Conservation (phyloP, 2,888 invertebrate species). For the Biston betularia region DNA sequence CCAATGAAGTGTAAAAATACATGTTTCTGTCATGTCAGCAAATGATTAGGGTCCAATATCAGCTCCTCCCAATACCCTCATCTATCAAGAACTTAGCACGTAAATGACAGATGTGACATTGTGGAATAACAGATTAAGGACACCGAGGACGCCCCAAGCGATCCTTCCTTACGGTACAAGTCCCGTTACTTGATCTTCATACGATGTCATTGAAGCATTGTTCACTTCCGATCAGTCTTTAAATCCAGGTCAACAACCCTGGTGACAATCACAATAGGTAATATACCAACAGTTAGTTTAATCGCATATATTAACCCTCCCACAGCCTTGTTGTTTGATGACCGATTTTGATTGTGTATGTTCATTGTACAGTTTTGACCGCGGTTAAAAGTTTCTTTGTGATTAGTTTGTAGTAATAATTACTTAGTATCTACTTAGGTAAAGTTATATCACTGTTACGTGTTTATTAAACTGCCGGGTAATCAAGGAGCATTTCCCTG, state of each 20-base stretch:
- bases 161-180: conserved; percentile 14
- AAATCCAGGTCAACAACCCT: conserved; percentile 37
- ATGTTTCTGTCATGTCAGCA: conserved; percentile 1
- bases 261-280: conserved; percentile 25
- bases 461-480: too few species aligned
- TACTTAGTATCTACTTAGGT: too few species aligned
- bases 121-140: conserved; percentile 14
- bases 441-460: too few species aligned
- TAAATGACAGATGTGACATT: conserved; percentile 4
- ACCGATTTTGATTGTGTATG: conserved; percentile 26
- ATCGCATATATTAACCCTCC: conserved; percentile 23
- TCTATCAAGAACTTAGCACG: conserved; percentile 8
- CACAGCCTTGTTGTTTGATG: conserved; percentile 23
- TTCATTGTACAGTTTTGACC: conserved; percentile 17
- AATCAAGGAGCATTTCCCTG: too few species aligned
- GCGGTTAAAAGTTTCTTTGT: conserved; percentile 17
- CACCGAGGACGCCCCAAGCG: neutral
- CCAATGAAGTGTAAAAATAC: neutral
- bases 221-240: conserved; percentile 41
- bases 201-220: conserved; percentile 37
- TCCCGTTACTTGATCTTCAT: conserved; percentile 45
- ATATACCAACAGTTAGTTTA: conserved; percentile 31
- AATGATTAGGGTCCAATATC: conserved; percentile 5
- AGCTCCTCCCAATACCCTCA: conserved; percentile 8
- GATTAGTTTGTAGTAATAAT: conserved; percentile 8